Evolutionary conservation across 1,140 invertebrate species (phyloP), one percentile per base, ranked within the genome.

Genomic region (Drosophila ogumai): DNA sequence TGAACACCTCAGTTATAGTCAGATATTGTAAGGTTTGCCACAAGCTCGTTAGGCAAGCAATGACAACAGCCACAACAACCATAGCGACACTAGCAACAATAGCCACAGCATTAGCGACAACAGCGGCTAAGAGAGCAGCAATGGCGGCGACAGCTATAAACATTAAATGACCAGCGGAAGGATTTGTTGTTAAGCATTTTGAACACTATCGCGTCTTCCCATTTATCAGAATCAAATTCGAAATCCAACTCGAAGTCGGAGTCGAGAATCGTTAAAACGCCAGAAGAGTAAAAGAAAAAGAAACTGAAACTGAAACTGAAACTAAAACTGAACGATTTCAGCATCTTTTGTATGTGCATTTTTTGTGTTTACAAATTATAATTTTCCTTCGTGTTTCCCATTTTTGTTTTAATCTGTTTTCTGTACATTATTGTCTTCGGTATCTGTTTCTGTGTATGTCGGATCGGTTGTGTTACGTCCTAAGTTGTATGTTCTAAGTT

Each of bases 31-130:
- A 82, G 67, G 69, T 79, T 75, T 75, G 82, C 75, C 79, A 68
- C 72, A 41, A 66, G 81, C 81, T 85, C 74, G 44, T 85, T 85
- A 85, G 81, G 76, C 73, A 80, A 79, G 82, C 82, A 86, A 86
- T 86, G 79, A 87, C 82, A 87, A 86, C 66, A 31, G 40, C 41
- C 69, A 79, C 73, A 77, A 56, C 77, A 65, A 74, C 66, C 54
- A 60, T 34, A 66, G 44, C 74, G 52, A 46, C 63, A 49, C 36
- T 41, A 66, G 34, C 60, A 40, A 56, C 49, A 55, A 54, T 36
- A 52, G 54, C 60, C 31, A 61, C 49, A 64, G 28, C 40, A 46
- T 59, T 54, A 44, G 40, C 25, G 52, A 63, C 57, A 55, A 32
- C 34, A 66, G 43, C 69, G 67, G 17, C 50, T 44, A 47, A 28